Evolutionary conservation across 2,888 invertebrate species (phyloP).

Genomic region (Leucozona laternaria): DNA sequence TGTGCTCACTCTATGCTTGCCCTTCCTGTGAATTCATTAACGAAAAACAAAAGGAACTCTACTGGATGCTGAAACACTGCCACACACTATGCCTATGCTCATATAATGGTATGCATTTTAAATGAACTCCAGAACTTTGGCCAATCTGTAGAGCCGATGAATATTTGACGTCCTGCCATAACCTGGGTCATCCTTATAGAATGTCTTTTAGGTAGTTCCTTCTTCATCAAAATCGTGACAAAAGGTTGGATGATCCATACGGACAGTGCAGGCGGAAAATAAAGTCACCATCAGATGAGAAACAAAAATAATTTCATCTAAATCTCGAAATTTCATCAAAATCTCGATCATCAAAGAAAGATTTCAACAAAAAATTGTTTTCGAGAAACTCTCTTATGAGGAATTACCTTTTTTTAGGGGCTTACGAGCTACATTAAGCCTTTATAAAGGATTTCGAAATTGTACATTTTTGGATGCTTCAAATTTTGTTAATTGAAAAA

Average conservation of each 20-base stretch:
- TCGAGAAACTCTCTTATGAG: no score
- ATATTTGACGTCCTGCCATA: conserved; percentile 66
- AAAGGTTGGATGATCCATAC: neutral
- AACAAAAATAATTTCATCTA: no score
- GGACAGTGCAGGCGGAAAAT: conserved; percentile 22
- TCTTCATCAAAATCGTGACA: conserved; percentile 22
- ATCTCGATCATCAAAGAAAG: no score
- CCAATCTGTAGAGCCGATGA: conserved; percentile 60
- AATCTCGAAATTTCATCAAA: no score
- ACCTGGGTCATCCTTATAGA: conserved; percentile 61
- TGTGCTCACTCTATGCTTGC: conserved; percentile 50
- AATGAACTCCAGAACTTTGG: conserved; percentile 58
- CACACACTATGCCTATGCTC: conserved; percentile 36
- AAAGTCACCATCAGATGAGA: no score
- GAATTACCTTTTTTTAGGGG: no score
- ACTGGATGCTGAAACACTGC: neutral
- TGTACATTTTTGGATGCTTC: no score
- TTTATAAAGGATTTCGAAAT: no score
- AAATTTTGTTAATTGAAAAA: no score
- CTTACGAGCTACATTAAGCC: no score
- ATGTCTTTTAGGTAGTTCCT: conserved; percentile 29
- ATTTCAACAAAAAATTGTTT: no score
- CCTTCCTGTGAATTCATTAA: conserved; percentile 63
- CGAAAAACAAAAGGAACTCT: conserved; percentile 63
- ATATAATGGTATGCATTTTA: conserved; percentile 68